Conservation (phyloP, 2,888 invertebrate species). For the Drosophila conformis region DNA sequence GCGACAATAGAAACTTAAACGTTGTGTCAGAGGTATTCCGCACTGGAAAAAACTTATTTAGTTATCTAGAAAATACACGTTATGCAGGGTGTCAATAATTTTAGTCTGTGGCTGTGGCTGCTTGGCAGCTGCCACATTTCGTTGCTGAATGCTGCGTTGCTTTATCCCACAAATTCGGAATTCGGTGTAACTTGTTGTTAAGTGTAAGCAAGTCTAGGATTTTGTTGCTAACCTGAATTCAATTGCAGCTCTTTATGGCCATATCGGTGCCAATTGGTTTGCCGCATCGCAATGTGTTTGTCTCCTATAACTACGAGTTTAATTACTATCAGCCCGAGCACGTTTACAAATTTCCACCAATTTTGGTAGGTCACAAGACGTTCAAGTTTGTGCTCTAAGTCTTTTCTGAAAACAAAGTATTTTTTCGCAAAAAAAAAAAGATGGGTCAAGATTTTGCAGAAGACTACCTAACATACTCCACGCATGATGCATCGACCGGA, state of each 20-base stretch:
- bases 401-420: conserved; percentile 5
- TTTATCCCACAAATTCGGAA: conserved; percentile 71
- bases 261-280: conserved; percentile 90
- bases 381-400: conserved; percentile 24
- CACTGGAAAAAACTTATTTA: background rate
- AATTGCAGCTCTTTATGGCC: conserved; percentile 88
- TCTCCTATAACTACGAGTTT: conserved; percentile 91
- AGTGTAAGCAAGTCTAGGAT: background rate
- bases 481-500: conserved; percentile 4
- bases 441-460: conserved; percentile 65
- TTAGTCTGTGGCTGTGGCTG: conserved; percentile 6
- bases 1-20: conserved; percentile 7
- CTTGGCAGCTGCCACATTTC: background rate
- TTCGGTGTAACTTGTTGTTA: conserved; percentile 60
- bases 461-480: conserved; percentile 58
- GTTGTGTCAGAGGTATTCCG: background rate
- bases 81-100: conserved; percentile 13
- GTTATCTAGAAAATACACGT: background rate
- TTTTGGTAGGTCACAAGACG: conserved; percentile 62
- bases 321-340: conserved; percentile 88
- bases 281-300: conserved; percentile 89
- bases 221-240: background rate
- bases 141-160: conserved; percentile 25
- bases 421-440: conserved; percentile 21
- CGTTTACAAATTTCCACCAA: conserved; percentile 75